A percentile compares a stretch with the other conserved stretches of the same genome.
phyloP scores from a whole-genome alignment of 1,140 invertebrate species.

The Tetramorium alpestre region DNA sequence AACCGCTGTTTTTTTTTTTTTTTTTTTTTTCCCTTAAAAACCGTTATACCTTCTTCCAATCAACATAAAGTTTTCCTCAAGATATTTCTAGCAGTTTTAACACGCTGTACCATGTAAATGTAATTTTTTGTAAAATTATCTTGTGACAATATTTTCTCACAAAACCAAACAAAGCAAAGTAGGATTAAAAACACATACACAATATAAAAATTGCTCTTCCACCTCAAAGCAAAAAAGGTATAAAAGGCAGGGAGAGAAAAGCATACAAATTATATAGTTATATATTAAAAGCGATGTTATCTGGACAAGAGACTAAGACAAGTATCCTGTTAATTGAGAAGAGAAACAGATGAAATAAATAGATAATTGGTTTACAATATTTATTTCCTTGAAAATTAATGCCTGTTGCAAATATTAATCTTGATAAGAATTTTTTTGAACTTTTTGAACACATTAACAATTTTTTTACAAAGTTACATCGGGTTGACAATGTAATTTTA shows the following conservation, averaged over 20 bases:
- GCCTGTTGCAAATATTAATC: neutral
- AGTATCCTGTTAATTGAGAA: neutral
- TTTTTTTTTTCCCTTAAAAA: neutral
- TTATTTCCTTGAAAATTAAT: neutral
- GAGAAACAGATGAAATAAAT: conserved; percentile 20
- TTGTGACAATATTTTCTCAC: conserved; percentile 35
- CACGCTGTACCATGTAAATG: neutral
- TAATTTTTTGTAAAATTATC: conserved; percentile 26
- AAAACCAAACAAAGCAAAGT: conserved; percentile 58
- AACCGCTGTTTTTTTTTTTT: too few species aligned
- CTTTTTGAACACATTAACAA: neutral
- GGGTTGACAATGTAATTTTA: neutral
- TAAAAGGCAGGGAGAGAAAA: conserved; percentile 17
- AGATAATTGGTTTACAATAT: neutral
- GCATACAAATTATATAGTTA: neutral
- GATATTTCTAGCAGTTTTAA: neutral
- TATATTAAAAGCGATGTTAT: conserved; percentile 19
- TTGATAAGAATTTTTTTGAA: neutral
- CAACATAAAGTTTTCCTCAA: neutral
- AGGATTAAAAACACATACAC: conserved; percentile 39
- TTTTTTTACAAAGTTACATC: neutral
- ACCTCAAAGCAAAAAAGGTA: conserved; percentile 59
- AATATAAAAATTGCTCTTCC: conserved; percentile 41
- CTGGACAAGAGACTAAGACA: neutral
- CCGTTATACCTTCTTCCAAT: neutral